phyloP scores from a whole-genome alignment of 2,113 vertebrate genomes.

The Sorex fumeus region DNA sequence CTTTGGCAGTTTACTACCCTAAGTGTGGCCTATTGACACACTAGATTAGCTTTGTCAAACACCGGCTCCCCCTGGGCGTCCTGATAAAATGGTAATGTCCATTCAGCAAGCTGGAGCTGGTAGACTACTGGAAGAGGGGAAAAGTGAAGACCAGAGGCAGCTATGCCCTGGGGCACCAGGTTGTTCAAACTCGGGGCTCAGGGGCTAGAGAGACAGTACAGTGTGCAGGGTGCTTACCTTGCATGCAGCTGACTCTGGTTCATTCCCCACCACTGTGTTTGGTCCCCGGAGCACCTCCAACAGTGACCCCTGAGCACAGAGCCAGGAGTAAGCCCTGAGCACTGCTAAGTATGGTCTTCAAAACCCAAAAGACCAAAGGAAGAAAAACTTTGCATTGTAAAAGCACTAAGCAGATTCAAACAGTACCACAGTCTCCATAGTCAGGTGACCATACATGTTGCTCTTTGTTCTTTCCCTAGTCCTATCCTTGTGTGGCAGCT shows the following conservation, averaged over 20 bases:
- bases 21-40: not conserved
- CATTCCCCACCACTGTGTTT: too few species aligned
- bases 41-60: not conserved
- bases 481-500: not conserved
- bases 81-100: not conserved
- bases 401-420: not conserved
- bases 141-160: not conserved
- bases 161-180: not conserved
- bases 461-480: not conserved
- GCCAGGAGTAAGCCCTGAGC: too few species aligned
- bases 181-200: not conserved
- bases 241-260: too few species aligned
- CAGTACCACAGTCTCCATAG: accelerated
- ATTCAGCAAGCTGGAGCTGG: too few species aligned
- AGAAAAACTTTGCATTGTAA: too few species aligned
- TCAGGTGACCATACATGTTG: not conserved
- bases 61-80: not conserved
- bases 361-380: too few species aligned
- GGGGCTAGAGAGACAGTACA: not conserved
- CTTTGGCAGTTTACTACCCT: not conserved
- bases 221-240: too few species aligned
- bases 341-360: too few species aligned
- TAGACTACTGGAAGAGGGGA: not conserved
- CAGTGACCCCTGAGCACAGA: too few species aligned
- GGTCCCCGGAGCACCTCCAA: too few species aligned